These are phyloP conservation scores for Ceratoteleas bidentatus DNA, from an alignment of 1,140 invertebrate genomes.

Conservation along the genomic window DNA sequence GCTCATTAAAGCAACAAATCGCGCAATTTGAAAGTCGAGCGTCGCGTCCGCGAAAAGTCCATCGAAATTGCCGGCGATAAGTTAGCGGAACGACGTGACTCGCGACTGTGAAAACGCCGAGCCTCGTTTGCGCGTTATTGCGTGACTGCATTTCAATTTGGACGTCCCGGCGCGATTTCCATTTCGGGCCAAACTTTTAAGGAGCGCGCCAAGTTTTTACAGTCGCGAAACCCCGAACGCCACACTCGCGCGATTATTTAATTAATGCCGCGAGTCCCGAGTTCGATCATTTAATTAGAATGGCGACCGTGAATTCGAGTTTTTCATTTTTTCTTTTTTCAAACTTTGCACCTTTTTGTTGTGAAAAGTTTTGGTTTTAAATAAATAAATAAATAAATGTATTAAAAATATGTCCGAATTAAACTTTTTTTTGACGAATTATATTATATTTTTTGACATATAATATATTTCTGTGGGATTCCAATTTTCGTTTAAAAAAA, in stretches of 20 bases:
- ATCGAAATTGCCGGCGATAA: constrained; percentile 29
- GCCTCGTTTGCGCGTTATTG: constrained; percentile 52
- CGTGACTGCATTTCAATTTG: constrained; percentile 41
- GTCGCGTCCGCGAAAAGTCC: constrained; percentile 22
- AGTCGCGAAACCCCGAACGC: constrained; percentile 3
- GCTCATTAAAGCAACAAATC: constrained; percentile 38
- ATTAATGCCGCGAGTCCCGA: constrained; percentile 63
- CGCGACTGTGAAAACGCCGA: constrained; percentile 38
- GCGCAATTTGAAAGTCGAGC: constrained; percentile 32
- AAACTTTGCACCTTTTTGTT: not conserved
- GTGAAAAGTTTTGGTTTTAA: too few relatives aligned
- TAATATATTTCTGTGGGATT: too few relatives aligned
- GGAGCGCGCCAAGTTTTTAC: constrained; percentile 26
- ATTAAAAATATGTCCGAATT: too few relatives aligned
- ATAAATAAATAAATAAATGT: too few relatives aligned
- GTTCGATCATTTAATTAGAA: constrained; percentile 71
- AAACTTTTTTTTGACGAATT: too few relatives aligned
- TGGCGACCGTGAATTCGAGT: constrained; percentile 62
- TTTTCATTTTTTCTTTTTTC: constrained; percentile 66
- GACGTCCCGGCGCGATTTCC: constrained; percentile 6
- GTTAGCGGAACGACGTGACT: constrained; percentile 46
- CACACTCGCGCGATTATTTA: constrained; percentile 58
- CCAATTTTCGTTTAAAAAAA: too few relatives aligned
- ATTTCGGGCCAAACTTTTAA: constrained; percentile 35
- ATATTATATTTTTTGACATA: too few relatives aligned